Conservation (phyloP, 2,888 invertebrate species). For the Watsonalla binaria region DNA sequence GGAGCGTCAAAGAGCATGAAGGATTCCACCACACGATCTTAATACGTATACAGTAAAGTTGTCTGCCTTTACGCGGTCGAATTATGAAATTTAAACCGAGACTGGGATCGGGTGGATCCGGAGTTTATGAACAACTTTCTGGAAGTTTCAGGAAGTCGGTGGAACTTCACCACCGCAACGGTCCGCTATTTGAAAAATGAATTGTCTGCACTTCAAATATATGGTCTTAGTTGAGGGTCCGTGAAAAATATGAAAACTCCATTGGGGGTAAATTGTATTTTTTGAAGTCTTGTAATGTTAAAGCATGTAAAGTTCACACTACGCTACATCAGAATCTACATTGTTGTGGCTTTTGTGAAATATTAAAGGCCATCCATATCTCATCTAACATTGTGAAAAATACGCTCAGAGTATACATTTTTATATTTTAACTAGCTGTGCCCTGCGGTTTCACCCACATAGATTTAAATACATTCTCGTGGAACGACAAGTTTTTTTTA, state of each 20-base stretch:
- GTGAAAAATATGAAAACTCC: constrained; percentile 52
- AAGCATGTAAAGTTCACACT: no score
- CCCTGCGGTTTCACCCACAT: no score
- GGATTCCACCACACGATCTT: neutral
- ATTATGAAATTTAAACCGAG: constrained; percentile 55
- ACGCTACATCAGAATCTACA: no score
- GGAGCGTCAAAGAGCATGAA: neutral
- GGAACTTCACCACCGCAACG: constrained; percentile 43
- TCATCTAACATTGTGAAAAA: no score
- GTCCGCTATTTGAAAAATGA: constrained; percentile 71
- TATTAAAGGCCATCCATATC: no score
- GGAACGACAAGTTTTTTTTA: no score
- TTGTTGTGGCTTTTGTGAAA: no score
- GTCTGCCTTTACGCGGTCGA: constrained; percentile 34
- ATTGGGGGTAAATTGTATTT: constrained; percentile 14
- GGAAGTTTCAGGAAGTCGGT: constrained; percentile 29
- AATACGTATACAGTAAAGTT: constrained; percentile 1
- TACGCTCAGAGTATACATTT: no score
- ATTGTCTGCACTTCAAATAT: constrained; percentile 73
- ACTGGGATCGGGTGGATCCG: constrained; percentile 48
- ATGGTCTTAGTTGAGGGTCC: constrained; percentile 57
- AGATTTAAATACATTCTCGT: no score
- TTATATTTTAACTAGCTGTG: no score
- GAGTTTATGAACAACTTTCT: constrained; percentile 56
- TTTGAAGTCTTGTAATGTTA: neutral